Evolutionary conservation across 2,797 vertebrate genomes (phyloP).

Genomic region (Muscicapa striata): DNA sequence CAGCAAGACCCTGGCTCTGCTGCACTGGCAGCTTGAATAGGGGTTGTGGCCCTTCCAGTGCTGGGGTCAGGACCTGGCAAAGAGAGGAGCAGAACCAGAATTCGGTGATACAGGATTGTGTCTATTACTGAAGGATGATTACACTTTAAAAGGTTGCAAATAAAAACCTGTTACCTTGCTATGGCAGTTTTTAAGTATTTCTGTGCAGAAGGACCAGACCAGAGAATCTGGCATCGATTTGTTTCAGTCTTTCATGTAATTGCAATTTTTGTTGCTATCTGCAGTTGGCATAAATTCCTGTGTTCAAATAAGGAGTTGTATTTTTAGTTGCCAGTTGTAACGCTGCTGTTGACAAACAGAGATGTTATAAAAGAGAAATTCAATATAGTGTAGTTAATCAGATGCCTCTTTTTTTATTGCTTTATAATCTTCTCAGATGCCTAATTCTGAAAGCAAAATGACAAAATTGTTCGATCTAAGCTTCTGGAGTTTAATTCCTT

Average conservation of each 20-base stretch:
- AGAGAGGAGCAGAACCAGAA: not conserved
- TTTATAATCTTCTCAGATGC: conserved; percentile 27
- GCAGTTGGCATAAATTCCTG: conserved; percentile 14
- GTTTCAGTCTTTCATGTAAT: conserved; percentile 18
- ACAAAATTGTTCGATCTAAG: not conserved
- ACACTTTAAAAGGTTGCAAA: not conserved
- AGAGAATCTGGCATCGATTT: not conserved
- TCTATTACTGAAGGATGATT: not conserved
- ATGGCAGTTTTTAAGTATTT: not conserved
- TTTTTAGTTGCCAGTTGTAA: conserved; percentile 29
- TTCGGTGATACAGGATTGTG: not conserved
- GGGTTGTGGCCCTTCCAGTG: not conserved
- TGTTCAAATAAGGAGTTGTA: not conserved
- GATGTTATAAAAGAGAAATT: conserved; percentile 42
- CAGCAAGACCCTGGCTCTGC: not conserved
- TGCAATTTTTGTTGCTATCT: conserved; percentile 21
- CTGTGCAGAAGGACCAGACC: not conserved
- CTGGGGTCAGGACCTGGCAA: not conserved
- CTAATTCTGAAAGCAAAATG: conserved; percentile 47
- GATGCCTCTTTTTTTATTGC: conserved; percentile 24
- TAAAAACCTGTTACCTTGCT: not conserved
- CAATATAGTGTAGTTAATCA: conserved; percentile 41
- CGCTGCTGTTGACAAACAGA: conserved; percentile 42
- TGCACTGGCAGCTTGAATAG: not conserved
- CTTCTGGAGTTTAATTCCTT: conserved; percentile 16